Evolutionary conservation across 2,797 vertebrate species (phyloP).

Genomic region (Mormyrops boulengeri): DNA sequence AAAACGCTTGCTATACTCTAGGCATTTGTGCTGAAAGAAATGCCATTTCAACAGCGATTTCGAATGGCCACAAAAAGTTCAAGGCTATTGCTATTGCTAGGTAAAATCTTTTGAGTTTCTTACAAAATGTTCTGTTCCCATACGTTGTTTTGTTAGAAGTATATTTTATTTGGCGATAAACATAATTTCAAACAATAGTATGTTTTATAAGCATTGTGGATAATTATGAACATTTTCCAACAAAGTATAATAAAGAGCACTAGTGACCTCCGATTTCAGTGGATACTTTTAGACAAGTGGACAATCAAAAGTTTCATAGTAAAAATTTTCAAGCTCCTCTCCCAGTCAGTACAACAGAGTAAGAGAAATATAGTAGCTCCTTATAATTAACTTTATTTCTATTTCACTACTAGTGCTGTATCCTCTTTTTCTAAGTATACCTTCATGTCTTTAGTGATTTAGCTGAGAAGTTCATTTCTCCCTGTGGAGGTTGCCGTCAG

Average conservation of each 20-base stretch:
- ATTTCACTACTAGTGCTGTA: neutral
- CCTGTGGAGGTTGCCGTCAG: constrained; percentile 88
- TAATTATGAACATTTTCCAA: neutral
- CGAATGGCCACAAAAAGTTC: constrained; percentile 72
- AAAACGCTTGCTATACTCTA: constrained; percentile 74
- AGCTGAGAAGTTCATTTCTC: constrained; percentile 68
- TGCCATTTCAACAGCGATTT: constrained; percentile 78
- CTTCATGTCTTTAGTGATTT: constrained; percentile 61
- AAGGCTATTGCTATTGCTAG: constrained; percentile 79
- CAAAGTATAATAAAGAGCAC: neutral
- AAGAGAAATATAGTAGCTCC: neutral
- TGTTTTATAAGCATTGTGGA: neutral
- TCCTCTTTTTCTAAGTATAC: neutral
- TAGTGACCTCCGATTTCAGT: neutral
- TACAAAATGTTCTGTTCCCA: neutral
- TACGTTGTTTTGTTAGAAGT: neutral
- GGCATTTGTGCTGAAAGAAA: constrained; percentile 78
- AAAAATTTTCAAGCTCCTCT: neutral
- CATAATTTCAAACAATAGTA: neutral
- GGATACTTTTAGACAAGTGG: neutral
- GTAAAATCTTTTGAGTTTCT: constrained; percentile 49
- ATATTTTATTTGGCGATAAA: neutral
- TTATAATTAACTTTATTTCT: too few species aligned
- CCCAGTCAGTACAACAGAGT: neutral
- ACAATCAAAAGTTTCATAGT: neutral